Percentiles rank a stretch among this genome's conserved stretches.
Conservation (phyloP, 1,140 invertebrate genomes). For the Oedothorax gibbosus region DNA sequence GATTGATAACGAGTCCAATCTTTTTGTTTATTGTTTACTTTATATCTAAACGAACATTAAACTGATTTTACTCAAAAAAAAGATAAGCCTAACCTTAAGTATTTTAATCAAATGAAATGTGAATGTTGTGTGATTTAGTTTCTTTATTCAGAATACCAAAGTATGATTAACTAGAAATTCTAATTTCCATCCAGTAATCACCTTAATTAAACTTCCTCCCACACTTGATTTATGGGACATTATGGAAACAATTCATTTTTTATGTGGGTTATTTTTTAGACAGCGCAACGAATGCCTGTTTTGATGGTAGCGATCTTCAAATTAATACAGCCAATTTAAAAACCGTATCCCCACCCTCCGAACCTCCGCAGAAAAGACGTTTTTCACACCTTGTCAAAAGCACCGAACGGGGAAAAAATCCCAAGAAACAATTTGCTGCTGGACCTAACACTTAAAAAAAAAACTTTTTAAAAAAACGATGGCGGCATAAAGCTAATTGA, state of each 20-base stretch:
- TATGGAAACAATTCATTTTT: slow-evolving; percentile 28
- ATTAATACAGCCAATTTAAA: slow-evolving; percentile 55
- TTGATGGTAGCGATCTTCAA: slow-evolving; percentile 18
- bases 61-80: too few species aligned
- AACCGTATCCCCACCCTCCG: slow-evolving; percentile 14
- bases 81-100: too few species aligned
- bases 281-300: slow-evolving; percentile 36
- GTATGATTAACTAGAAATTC: not conserved
- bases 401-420: slow-evolving; percentile 20
- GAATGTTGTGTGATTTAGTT: not conserved
- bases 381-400: slow-evolving; percentile 57
- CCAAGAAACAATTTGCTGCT: slow-evolving; percentile 46
- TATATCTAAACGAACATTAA: not conserved
- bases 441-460: slow-evolving; percentile 32
- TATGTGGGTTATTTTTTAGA: slow-evolving; percentile 20
- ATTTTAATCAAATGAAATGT: not conserved
- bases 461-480: slow-evolving; percentile 30
- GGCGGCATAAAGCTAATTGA: slow-evolving; percentile 59
- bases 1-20: not conserved
- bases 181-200: not conserved
- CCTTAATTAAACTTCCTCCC: too few species aligned
- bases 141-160: not conserved
- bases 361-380: slow-evolving; percentile 43
- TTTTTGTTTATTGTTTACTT: not conserved
- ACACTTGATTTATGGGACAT: slow-evolving; percentile 16